Evolutionary conservation across 1,140 invertebrate genomes (phyloP), one percentile per base, ranked within the genome.

Genomic region (Temnothorax curvispinosus): DNA sequence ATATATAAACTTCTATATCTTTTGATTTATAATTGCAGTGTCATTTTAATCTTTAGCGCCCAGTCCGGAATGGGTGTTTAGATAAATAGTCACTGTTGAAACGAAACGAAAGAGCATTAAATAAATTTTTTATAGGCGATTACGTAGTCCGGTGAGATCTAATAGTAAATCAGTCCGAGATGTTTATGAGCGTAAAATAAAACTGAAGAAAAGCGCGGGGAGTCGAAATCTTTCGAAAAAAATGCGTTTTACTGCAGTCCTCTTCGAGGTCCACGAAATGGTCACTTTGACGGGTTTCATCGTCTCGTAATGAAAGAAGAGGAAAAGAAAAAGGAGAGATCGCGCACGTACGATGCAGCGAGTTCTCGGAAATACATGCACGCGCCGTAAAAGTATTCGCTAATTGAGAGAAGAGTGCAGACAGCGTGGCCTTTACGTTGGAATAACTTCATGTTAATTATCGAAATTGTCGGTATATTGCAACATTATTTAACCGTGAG

Each of bases 151-250:
- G 44, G 15, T 41, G 27, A 65, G 44, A 78, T 65, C 44, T 78
- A 65, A 78, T 78, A 78, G 27, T 78, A 78, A 78, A 78, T 78
- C 60, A 78, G 11, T 21, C 27, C 56, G 64, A 27, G 78, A 72
- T 44, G 78, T 82, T 56, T 82, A 54, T 47, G 64, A 58, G 50
- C 50, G 4, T 71, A 47, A 72, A 58, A 58, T 82, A 82, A 56
- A 58, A 47, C 35, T 35, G 9, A 21, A 27, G 65, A 56, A 71
- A 77, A 77, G 21, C 41, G 56, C 13, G n/a, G 38, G 41, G 18
- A 47, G 32, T 27, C 8, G 50, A 82, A 65, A 50, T 78, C 27
- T 78, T 18, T 65, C 27, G 58, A 50, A 78, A 82, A 71, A 82
- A 58, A 72, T 52, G 35, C 35, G n/a, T 82, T 82, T 81, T 82